Evolutionary conservation across 2,888 invertebrate species (phyloP), one percentile per base, ranked within the genome.

Genomic region (Pandemis corylana): DNA sequence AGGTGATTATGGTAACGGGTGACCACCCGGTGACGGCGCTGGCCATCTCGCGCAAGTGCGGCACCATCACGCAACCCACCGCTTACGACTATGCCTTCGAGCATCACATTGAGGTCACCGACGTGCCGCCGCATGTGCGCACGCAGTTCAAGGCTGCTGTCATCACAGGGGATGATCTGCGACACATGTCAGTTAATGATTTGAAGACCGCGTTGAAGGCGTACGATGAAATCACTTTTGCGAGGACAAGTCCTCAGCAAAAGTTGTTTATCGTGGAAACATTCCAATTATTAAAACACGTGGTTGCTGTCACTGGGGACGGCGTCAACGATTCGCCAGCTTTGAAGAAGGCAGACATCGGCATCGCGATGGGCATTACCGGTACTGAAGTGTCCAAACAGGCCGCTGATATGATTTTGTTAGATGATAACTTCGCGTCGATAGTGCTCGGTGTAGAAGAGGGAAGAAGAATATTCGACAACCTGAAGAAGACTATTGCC

Each of bases 241-340:
- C 97, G 0, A 91, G 96, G 74, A 96, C 96, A 0, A 96, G 96
- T 77, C 96, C 96, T 0, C 96, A 96, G 75, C 96, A 96, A 81
- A 96, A 96, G 80, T 82, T 96, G 63, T 89, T 95, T 61, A 96
- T 96, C 68, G 96, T 96, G 0, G 98, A 98, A 90, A 97, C 97
- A 53, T 97, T 97, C 84, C 98, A 98, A 86, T 90, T 97, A 71
- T 91, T 97, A 59, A 96, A 97, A 15, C 96, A 97, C 81, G 97
- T 98, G 76, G 98, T 98, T 62, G 97, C 98, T 12, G 98, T 98
- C 0, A 98, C 98, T 42, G 98, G 98, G 10, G 98, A 98, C 84
- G 98, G 98, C 59, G 98, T 98, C 0, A 98, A 98, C 82, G 98
- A 98, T 87, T 97, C 98, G 0, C 98, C 98, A 6, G 98, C 98